Base-by-base conservation (phyloP, 2,113 vertebrate species). In the Fulica atra region DNA sequence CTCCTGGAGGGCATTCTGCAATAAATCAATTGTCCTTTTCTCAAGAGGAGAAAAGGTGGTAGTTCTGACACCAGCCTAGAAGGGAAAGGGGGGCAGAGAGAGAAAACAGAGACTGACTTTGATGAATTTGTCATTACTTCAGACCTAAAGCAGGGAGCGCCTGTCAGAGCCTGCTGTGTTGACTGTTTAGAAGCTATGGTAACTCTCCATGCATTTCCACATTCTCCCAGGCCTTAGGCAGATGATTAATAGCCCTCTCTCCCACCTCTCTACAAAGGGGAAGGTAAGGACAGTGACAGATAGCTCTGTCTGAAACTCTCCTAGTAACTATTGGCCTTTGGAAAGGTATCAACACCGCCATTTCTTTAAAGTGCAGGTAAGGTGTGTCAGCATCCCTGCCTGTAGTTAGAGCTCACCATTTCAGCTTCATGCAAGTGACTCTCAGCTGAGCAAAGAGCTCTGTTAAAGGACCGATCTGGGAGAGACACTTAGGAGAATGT, bases 281-380 rank as follows among this genome's bases (percentile, higher is more conserved):
- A 53, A 68, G 81, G 60, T 76, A 92, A 68, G 0, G 8, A 90
- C 86, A 88, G 46, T 54, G 92, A 94, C 70, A 85, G 57, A 95
- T 69, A 18, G 10, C 70, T n/a, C 61, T 26, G 44, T 69, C 48
- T 48, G 33, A 86, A 44, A n/a, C 59, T 86, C 60, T 81, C 40
- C 9, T 35, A 40, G 44, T 6, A 66, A 50, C 78, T 0, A 0
- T 16, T 0, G 0, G 35, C 64, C 86, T 82, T n/a, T 0, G 0
- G 33, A n/a, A 91, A 54, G 66, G 38, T 83, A 9, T 17, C 50
- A 95, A 59, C 15, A n/a, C 66, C 28, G 38, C 4, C 11, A 54
- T 86, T 88, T 86, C 78, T 77, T 70, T 56, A 63, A 42, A 38
- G 31, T 0, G 0, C 19, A 14, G 48, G 48, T 66, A 21, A 92